Percentiles rank a stretch among this genome's conserved stretches.
phyloP scores from a whole-genome alignment of 2,113 vertebrate genomes.

The Misgurnus mizolepis region DNA sequence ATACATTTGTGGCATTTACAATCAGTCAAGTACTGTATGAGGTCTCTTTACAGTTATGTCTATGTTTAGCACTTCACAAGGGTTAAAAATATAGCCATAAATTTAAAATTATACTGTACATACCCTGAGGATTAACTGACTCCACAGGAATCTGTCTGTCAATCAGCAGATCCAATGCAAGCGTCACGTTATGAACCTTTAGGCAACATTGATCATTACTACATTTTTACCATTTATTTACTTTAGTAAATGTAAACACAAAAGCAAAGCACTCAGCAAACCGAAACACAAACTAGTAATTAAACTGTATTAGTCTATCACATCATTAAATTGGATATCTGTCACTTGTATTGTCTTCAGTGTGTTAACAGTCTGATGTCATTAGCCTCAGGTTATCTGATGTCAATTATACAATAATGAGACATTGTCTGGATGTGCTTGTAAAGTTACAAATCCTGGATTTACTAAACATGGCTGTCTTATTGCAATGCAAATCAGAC shows the following conservation, averaged over 20 bases:
- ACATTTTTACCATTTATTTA: too few species aligned
- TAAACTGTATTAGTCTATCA: too few species aligned
- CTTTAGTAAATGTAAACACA: too few species aligned
- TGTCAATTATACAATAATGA: not conserved
- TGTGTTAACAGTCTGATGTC: not conserved
- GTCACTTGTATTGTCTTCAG: not conserved
- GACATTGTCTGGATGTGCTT: not conserved
- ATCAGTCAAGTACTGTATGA: too few species aligned
- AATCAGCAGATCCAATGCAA: constrained; percentile 84
- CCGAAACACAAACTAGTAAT: not conserved
- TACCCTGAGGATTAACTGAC: constrained; percentile 81
- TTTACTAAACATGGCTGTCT: not conserved
- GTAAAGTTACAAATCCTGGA: not conserved
- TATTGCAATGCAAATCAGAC: not conserved
- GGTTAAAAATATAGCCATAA: not conserved
- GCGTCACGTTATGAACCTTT: constrained; percentile 86
- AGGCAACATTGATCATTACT: not conserved
- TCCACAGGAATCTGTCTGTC: constrained; percentile 73
- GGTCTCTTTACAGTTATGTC: too few species aligned
- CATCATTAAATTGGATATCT: not conserved
- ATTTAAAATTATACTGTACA: constrained; percentile 43
- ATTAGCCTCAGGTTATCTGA: not conserved
- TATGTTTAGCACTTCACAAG: not conserved
- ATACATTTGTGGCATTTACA: too few species aligned
- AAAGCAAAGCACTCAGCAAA: too few species aligned